A percentile compares a stretch with the other conserved stretches of the same genome.
phyloP scores from a whole-genome alignment of 2,797 vertebrate genomes.

The Gymnoscopelus microlampas region DNA sequence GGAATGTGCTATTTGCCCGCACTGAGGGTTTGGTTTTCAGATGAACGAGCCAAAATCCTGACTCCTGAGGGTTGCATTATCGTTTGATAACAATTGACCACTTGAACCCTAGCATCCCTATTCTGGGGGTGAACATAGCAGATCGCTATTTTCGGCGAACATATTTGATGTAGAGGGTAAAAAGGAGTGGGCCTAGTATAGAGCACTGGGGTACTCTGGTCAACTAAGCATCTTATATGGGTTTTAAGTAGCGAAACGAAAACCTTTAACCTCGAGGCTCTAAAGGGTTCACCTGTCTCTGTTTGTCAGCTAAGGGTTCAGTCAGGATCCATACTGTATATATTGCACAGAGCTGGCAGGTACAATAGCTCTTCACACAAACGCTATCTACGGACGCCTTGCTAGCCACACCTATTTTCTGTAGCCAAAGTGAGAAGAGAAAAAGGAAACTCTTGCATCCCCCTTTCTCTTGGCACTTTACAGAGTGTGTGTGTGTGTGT shows the following conservation, averaged over 20 bases:
- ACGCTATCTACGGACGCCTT: neutral
- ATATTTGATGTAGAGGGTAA: too few relatives aligned
- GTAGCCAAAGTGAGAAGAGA: conserved; percentile 3
- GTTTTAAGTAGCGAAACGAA: neutral
- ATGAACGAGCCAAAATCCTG: neutral
- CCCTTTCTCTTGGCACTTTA: conserved; percentile 1
- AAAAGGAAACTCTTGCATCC: neutral
- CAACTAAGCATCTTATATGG: too few relatives aligned
- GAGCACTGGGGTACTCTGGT: too few relatives aligned
- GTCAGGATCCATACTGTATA: neutral
- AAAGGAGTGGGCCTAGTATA: too few relatives aligned
- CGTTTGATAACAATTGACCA: neutral
- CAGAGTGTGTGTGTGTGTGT: neutral
- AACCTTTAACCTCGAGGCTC: neutral
- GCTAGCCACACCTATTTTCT: neutral
- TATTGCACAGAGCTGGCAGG: conserved; percentile 15
- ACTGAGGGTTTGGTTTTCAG: neutral
- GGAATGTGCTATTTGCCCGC: conserved; percentile 24
- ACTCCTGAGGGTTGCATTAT: neutral
- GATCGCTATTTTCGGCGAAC: too few relatives aligned
- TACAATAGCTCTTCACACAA: conserved; percentile 8
- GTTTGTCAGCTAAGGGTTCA: neutral
- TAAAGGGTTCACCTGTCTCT: neutral
- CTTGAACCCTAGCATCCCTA: too few relatives aligned
- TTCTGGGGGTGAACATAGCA: too few relatives aligned